Evolutionary conservation across 2,797 vertebrate species (phyloP), one percentile per base, ranked within the genome.

Genomic region (Poeciliopsis gracilis): DNA sequence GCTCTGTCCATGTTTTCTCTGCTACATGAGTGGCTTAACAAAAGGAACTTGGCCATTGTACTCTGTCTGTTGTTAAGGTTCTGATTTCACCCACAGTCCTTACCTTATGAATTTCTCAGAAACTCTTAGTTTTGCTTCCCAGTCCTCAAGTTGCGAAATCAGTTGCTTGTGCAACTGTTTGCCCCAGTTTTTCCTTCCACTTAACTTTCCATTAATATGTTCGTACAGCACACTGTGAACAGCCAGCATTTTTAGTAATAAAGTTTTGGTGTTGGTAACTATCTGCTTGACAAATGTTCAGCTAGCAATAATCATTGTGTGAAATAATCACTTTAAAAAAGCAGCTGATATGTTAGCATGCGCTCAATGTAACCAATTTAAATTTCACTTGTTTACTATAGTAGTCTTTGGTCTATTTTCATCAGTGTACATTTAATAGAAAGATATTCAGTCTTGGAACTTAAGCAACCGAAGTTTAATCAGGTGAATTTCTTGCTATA

Each of bases 401-500:
- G 25, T 51, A 36, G 16, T 30, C 10, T 7, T 51, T n/a, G 15
- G 16, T 30, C 13, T 49, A 1, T 72, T 30, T 49, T 18, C 10
- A 53, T 38, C 72, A 53, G 3, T 45, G 15, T 47, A 15, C 36
- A 41, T 49, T 45, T 83, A 86, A 75, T 82, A 18, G 43, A 46
- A 81, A 41, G 1, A 23, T 82, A 30, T 36, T 80, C 41, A 51
- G 30, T 78, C 84, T 83, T 78, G 46, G 53, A 82, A 79, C 77
- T 85, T 59, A 75, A 78, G 41, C 85, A 82, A 45, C 77, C 86
- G 49, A 73, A 88, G 85, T 91, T 87, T 78, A 90, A 81, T 92
- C 89, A 79, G 88, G 84, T 82, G 81, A 82, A 87, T 91, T 81
- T 93, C 84, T 73, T 75, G 75, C 51, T 61, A 47, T 57, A 72